These are phyloP conservation scores for Agelastica alni DNA, from an alignment of 2,888 invertebrate species.

Conservation along the genomic window DNA sequence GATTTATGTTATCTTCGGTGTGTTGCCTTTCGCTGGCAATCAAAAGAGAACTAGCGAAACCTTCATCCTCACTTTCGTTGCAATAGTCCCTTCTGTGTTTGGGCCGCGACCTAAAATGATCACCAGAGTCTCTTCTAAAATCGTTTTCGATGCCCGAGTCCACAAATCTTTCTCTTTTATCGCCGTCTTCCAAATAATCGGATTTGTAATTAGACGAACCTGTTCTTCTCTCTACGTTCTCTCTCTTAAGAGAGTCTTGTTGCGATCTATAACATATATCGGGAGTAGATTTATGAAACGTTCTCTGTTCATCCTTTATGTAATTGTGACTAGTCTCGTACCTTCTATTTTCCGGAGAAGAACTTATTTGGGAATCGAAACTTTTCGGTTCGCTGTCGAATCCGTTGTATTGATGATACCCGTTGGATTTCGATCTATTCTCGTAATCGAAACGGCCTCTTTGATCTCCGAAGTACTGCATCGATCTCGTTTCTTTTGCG, in stretches of 20 bases:
- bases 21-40: constrained; percentile 76
- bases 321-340: constrained; percentile 51
- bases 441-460: constrained; percentile 36
- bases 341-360: constrained; percentile 62
- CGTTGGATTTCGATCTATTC: constrained; percentile 28
- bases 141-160: constrained; percentile 85
- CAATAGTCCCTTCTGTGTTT: constrained; percentile 47
- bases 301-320: constrained; percentile 54
- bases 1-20: constrained; percentile 66
- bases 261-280: constrained; percentile 63
- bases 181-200: constrained; percentile 56
- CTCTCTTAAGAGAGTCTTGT: constrained; percentile 64
- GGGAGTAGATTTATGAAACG: constrained; percentile 66
- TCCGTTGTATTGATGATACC: constrained; percentile 40
- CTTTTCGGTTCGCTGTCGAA: constrained; percentile 69
- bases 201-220: constrained; percentile 48
- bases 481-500: constrained; percentile 56
- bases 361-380: constrained; percentile 67
- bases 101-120: constrained; percentile 48
- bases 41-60: constrained; percentile 69
- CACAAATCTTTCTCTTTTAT: constrained; percentile 64
- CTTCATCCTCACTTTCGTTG: constrained; percentile 73
- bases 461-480: constrained; percentile 54
- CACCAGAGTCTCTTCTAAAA: constrained; percentile 67
- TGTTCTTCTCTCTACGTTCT: constrained; percentile 57